Base-by-base conservation (phyloP, 2,113 vertebrate species). In the Lipotes vexillifer region DNA sequence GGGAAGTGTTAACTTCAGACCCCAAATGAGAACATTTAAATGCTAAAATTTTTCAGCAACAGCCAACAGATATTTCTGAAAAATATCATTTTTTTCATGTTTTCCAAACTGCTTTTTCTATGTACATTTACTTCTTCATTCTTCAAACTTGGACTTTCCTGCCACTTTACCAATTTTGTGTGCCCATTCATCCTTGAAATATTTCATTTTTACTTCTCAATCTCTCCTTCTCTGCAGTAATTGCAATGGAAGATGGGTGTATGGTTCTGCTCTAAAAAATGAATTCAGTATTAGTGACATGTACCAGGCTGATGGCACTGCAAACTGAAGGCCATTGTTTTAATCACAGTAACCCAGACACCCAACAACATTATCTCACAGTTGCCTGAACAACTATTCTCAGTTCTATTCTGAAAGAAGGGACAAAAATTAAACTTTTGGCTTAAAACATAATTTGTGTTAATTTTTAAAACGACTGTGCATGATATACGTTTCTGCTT, bases 111-210 rank as follows among this genome's bases (percentile, higher is more conserved):
- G 59, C 84, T 69, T 96, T 94, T 97, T 96, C 57, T 77, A 93
- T 63, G 49, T 78, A 88, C 65, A 85, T 93, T 95, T 94, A 78
- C 69, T 96, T 96, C 80, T 92, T 68, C 83, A 90, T 90, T 95
- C 94, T 96, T 97, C 77, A 93, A 94, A 96, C 75, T 78, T 89
- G 93, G 92, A 88, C 84, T 97, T 96, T 96, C 55, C 90, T 97
- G 55, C 75, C 36, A 93, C 92, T 97, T 97, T 93, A 69, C 95
- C 96, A 97, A 97, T 97, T 98, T 97, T 88, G 94, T 87, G 80
- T 94, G 81, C 36, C 80, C 96, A 97, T 92, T 97, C 97, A 98
- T 95, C 97, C 97, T 93, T 98, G 98, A 98, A 98, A 97, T 97
- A 90, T 95, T 98, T 97, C 94, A 97, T 96, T 97, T 97, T 97